Evolutionary conservation across 2,797 vertebrate species (phyloP).

Genomic region (Babyrousa celebensis): DNA sequence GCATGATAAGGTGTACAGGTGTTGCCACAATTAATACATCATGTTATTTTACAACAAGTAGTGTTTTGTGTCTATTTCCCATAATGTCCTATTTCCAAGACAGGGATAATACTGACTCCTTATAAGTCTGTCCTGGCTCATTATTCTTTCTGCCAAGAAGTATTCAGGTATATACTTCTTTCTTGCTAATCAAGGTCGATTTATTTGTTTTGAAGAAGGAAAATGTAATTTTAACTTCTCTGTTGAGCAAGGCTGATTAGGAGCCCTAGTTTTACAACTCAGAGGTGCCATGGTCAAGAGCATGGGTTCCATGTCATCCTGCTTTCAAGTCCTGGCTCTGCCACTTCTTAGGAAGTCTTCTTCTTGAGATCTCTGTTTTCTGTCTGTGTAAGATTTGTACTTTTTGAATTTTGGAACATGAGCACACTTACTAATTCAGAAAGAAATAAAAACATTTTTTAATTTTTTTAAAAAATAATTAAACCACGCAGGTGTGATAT

Average conservation of each 20-base stretch:
- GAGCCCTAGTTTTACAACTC: neutral
- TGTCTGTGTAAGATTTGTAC: neutral
- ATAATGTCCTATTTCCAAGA: neutral
- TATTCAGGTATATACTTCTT: neutral
- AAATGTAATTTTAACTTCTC: neutral
- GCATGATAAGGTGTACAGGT: constrained; percentile 2
- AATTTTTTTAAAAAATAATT: neutral
- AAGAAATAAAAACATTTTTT: neutral
- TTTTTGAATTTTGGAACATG: neutral
- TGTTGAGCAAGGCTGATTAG: neutral
- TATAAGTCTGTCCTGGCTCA: neutral
- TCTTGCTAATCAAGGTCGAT: neutral
- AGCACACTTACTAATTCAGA: neutral
- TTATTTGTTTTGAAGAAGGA: neutral
- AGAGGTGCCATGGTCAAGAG: neutral
- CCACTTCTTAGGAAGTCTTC: neutral
- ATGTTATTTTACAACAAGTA: neutral
- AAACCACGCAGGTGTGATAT: neutral
- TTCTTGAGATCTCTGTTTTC: neutral
- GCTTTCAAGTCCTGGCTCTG: neutral
- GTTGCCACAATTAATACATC: constrained; percentile 66
- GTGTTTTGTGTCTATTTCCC: neutral
- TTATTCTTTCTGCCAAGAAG: constrained; percentile 22
- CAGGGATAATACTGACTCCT: neutral
- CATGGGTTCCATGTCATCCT: neutral